Conservation (phyloP, 2,888 invertebrate species). For the Esperia sulphurella region DNA sequence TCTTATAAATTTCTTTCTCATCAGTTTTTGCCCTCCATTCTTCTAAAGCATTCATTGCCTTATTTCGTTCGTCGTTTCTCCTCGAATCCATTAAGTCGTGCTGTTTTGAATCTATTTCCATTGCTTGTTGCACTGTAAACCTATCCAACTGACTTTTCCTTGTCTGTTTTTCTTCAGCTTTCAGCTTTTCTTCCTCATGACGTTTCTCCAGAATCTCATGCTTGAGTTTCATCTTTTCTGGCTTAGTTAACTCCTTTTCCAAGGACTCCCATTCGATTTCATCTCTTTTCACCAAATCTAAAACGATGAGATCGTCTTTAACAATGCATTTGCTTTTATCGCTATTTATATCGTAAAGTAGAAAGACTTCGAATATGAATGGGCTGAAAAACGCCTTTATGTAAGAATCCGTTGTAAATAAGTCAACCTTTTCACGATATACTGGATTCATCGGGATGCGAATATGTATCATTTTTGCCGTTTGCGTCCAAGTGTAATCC, state of each 20-base stretch:
- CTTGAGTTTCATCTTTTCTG: slow-evolving; percentile 77
- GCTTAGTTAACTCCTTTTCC: slow-evolving; percentile 76
- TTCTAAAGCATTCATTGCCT: slow-evolving; percentile 83
- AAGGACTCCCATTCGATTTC: slow-evolving; percentile 77
- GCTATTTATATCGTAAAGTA: slow-evolving; percentile 81
- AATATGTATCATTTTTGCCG: slow-evolving; percentile 79
- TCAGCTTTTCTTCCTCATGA: slow-evolving; percentile 75
- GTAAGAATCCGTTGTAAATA: slow-evolving; percentile 84
- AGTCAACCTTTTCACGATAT: slow-evolving; percentile 81
- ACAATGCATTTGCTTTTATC: slow-evolving; percentile 82
- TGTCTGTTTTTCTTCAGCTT: slow-evolving; percentile 70
- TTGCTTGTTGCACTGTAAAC: slow-evolving; percentile 68
- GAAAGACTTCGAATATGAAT: slow-evolving; percentile 86
- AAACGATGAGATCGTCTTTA: slow-evolving; percentile 79
- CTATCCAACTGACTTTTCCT: slow-evolving; percentile 78
- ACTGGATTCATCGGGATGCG: slow-evolving; percentile 82
- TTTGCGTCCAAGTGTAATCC: slow-evolving; percentile 88
- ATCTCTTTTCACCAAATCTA: slow-evolving; percentile 83
- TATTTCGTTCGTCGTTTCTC: slow-evolving; percentile 79
- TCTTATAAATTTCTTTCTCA: too few species aligned
- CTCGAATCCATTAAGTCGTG: slow-evolving; percentile 81
- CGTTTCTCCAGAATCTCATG: slow-evolving; percentile 77
- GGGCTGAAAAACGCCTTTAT: slow-evolving; percentile 86
- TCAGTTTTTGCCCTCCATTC: slow-evolving; percentile 67
- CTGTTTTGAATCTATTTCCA: slow-evolving; percentile 70